These are phyloP conservation scores for Hypsopygia costalis DNA, from an alignment of 2,888 invertebrate genomes.

Conservation along the genomic window DNA sequence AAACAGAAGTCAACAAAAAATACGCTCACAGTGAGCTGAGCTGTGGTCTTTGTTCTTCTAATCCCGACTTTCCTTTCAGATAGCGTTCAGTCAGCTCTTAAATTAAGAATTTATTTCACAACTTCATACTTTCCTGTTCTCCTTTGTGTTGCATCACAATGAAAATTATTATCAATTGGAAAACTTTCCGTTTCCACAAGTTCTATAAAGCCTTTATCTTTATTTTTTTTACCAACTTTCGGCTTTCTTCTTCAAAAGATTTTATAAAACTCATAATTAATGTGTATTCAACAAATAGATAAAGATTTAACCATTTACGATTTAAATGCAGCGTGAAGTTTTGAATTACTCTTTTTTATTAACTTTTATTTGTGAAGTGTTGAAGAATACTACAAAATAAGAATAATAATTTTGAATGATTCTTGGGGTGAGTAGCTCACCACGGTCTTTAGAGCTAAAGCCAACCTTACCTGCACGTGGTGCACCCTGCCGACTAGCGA, in stretches of 20 bases:
- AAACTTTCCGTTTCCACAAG: constrained; percentile 66
- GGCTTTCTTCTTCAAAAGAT: constrained; percentile 36
- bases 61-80: constrained; percentile 70
- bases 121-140: constrained; percentile 71
- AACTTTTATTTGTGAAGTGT: no score
- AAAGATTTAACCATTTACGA: constrained; percentile 6
- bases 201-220: constrained; percentile 63
- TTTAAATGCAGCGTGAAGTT: constrained; percentile 1
- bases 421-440: no score
- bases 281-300: constrained; percentile 16
- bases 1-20: constrained; percentile 63
- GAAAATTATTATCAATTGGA: constrained; percentile 76
- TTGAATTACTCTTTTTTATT: no score
- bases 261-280: constrained; percentile 18
- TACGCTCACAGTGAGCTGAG: constrained; percentile 46
- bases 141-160: constrained; percentile 74
- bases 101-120: constrained; percentile 76
- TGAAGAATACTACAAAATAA: no score
- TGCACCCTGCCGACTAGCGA: no score
- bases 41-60: constrained; percentile 66
- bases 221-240: constrained; percentile 60
- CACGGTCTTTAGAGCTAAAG: no score
- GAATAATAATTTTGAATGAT: no score
- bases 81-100: constrained; percentile 72
- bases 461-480: no score